A percentile compares a stretch with the other conserved stretches of the same genome.
These are phyloP conservation scores for Drosophila simulans DNA, from an alignment of 1,140 invertebrate species.

Conservation along the genomic window DNA sequence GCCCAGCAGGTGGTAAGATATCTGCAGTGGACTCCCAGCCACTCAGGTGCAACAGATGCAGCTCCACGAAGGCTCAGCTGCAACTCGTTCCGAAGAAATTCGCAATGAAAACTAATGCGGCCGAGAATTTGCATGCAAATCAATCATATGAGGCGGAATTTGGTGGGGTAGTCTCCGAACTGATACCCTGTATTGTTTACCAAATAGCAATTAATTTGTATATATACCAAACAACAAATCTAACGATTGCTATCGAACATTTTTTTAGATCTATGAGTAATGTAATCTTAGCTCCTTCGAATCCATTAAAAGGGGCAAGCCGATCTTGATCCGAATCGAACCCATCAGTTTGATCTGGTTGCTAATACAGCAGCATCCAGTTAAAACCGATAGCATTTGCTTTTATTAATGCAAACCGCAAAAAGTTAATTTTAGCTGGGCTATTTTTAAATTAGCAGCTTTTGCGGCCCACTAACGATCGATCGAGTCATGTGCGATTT, in stretches of 20 bases:
- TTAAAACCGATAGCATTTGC: conserved; percentile 59
- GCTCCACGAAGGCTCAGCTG: conserved; percentile 27
- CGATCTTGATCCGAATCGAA: conserved; percentile 3
- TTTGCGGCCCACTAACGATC: conserved; percentile 70
- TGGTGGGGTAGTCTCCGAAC: not conserved
- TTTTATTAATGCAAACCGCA: conserved; percentile 70
- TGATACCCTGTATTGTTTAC: conserved; percentile 26
- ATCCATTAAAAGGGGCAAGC: not conserved
- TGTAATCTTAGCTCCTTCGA: not conserved
- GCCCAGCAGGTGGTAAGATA: conserved; percentile 39
- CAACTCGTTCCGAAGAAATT: conserved; percentile 60
- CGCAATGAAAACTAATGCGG: conserved; percentile 67
- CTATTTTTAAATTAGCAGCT: conserved; percentile 76
- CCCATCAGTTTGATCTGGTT: conserved; percentile 9
- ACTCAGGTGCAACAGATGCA: conserved; percentile 2
- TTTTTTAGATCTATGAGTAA: not conserved
- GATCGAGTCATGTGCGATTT: conserved; percentile 68
- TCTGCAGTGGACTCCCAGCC: conserved; percentile 1
- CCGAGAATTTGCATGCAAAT: conserved; percentile 68
- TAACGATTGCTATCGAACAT: too few relatives aligned
- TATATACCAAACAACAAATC: too few relatives aligned
- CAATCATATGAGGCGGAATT: conserved; percentile 28
- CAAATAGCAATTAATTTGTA: too few relatives aligned
- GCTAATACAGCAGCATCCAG: conserved; percentile 43
- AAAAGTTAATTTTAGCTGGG: conserved; percentile 78